phyloP scores from a whole-genome alignment of 2,797 vertebrate species.

The Todus mexicanus region DNA sequence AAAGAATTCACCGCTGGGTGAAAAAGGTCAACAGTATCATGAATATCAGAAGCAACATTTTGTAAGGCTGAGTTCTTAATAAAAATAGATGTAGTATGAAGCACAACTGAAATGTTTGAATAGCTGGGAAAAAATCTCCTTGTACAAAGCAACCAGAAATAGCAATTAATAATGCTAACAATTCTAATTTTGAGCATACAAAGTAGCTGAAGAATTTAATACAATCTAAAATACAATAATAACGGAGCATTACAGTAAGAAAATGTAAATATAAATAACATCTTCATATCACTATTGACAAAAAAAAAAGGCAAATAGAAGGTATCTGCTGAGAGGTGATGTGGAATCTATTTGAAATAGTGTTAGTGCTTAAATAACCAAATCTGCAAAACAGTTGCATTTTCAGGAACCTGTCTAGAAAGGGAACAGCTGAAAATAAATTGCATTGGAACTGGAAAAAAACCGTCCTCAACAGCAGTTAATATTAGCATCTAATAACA shows the following conservation, averaged over 20 bases:
- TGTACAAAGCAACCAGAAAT: not conserved
- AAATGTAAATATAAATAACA: not conserved
- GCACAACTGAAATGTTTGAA: not conserved
- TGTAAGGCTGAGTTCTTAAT: not conserved
- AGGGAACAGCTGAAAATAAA: not conserved
- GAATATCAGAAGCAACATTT: not conserved
- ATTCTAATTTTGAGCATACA: not conserved
- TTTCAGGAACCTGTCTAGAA: not conserved
- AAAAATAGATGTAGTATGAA: not conserved
- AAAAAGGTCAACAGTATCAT: not conserved
- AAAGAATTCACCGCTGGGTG: not conserved
- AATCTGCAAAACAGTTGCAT: not conserved
- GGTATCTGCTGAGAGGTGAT: not conserved
- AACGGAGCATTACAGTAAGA: not conserved
- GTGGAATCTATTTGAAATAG: not conserved
- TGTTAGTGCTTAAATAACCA: not conserved
- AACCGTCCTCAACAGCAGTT: not conserved
- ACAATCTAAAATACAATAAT: not conserved
- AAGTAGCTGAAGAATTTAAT: not conserved
- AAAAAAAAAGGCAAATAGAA: not conserved
- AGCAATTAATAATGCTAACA: not conserved
- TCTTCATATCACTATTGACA: not conserved
- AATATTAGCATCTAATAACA: not conserved
- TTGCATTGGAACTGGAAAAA: not conserved
- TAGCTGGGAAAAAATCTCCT: not conserved